Conservation (phyloP, 1,140 invertebrate species). For the Bemisia tabaci region DNA sequence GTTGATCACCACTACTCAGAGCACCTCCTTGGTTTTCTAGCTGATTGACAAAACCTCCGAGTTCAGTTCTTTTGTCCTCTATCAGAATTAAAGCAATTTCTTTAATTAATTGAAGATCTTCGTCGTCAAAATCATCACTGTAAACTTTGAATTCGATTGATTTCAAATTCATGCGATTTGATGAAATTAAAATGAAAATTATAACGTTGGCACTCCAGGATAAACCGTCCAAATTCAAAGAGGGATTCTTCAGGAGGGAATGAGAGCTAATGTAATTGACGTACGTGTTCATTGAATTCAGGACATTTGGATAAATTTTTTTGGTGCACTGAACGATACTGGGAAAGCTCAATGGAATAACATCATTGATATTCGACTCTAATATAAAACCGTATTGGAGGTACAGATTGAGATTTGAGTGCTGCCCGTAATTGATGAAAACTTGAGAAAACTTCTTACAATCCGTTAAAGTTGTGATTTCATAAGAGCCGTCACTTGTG, state of each 20-base stretch:
- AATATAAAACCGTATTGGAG: constrained; percentile 26
- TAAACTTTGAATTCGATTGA: constrained; percentile 29
- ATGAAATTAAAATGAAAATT: constrained; percentile 29
- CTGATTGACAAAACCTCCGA: neutral
- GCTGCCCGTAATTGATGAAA: constrained; percentile 26
- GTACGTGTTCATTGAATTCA: constrained; percentile 26
- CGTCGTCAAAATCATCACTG: constrained; percentile 22
- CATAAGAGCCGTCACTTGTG: constrained; percentile 18
- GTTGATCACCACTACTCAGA: neutral
- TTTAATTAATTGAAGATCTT: constrained; percentile 19
- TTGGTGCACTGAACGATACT: constrained; percentile 16
- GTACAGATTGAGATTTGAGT: constrained; percentile 24
- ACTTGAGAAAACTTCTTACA: constrained; percentile 23
- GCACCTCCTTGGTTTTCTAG: neutral
- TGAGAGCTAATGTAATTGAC: constrained; percentile 37
- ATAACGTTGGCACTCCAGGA: constrained; percentile 37
- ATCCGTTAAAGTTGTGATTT: constrained; percentile 19
- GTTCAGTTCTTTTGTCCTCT: neutral
- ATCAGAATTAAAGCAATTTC: neutral
- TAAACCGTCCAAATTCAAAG: constrained; percentile 37
- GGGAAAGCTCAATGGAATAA: constrained; percentile 16
- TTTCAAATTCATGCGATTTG: constrained; percentile 17
- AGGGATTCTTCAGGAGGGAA: constrained; percentile 35
- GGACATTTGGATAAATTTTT: constrained; percentile 18
- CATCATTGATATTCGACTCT: constrained; percentile 21